Conservation (phyloP, 2,797 vertebrate genomes). For the Delichon dasypus region DNA sequence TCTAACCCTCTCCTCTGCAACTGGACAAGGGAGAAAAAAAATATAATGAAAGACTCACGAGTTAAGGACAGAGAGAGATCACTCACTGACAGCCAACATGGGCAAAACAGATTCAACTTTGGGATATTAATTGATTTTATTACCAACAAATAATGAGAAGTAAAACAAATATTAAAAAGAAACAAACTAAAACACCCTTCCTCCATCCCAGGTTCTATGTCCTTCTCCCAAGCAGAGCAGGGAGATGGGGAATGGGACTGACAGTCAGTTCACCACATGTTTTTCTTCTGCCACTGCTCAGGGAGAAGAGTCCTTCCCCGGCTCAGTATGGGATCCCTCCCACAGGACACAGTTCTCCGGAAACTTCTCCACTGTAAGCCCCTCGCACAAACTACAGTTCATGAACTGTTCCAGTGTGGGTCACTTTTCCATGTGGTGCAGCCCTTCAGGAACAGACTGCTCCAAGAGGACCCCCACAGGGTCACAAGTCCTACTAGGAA, state of each 20-base stretch:
- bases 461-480: neutral
- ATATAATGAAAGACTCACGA: neutral
- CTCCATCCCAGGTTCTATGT: neutral
- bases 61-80: neutral
- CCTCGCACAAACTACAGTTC: neutral
- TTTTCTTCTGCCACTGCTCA: neutral
- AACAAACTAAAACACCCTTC: neutral
- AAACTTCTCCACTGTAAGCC: neutral
- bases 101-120: rapidly evolving
- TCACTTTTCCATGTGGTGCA: neutral
- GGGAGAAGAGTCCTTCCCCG: neutral
- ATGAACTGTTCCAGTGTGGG: neutral
- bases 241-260: neutral
- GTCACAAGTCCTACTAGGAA: neutral
- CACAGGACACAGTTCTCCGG: neutral
- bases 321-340: neutral
- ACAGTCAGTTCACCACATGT: neutral
- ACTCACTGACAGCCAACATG: neutral
- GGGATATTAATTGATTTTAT: neutral
- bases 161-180: neutral
- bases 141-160: neutral
- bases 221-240: neutral
- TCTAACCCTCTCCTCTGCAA: neutral
- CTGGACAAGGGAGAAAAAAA: neutral
- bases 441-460: neutral